A percentile compares a stretch with the other conserved stretches of the same genome.
phyloP scores from a whole-genome alignment of 2,113 vertebrate species.

The Protobothrops mucrosquamatus region DNA sequence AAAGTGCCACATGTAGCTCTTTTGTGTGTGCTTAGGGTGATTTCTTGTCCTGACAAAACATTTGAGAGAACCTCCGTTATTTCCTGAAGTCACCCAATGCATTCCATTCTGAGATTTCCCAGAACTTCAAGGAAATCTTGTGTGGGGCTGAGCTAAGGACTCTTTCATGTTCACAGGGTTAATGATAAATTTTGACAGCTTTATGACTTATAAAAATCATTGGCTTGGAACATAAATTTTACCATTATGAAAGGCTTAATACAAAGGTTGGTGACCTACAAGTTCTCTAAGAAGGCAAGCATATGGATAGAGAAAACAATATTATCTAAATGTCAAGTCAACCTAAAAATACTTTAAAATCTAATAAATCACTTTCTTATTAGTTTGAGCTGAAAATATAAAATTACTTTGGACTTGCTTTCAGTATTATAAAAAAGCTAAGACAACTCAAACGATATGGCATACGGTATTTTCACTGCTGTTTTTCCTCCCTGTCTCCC shows the following conservation, averaged over 20 bases:
- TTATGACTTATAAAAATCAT: neutral
- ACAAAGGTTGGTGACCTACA: slow-evolving; percentile 28
- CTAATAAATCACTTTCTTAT: slow-evolving; percentile 52
- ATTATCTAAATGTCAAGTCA: slow-evolving; percentile 45
- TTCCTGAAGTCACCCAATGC: neutral
- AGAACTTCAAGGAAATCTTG: neutral
- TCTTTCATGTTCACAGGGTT: neutral
- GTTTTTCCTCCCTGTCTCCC: neutral
- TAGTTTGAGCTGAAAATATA: slow-evolving; percentile 43
- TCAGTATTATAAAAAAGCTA: slow-evolving; percentile 52
- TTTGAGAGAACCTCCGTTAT: neutral
- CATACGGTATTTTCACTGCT: slow-evolving; percentile 24
- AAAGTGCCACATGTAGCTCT: neutral
- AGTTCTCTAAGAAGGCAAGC: slow-evolving; percentile 2
- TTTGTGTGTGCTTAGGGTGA: neutral
- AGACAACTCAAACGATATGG: slow-evolving; percentile 38
- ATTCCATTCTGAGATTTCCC: neutral
- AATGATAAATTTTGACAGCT: neutral
- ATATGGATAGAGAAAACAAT: slow-evolving; percentile 28
- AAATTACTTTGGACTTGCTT: slow-evolving; percentile 38
- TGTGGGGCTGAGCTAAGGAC: neutral
- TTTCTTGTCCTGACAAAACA: neutral
- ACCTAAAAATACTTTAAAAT: slow-evolving; percentile 50
- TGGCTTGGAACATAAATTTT: slow-evolving; percentile 1
- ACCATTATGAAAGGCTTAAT: slow-evolving; percentile 34